Evolutionary conservation across 1,140 invertebrate genomes (phyloP).

Genomic region (Atta colombica): DNA sequence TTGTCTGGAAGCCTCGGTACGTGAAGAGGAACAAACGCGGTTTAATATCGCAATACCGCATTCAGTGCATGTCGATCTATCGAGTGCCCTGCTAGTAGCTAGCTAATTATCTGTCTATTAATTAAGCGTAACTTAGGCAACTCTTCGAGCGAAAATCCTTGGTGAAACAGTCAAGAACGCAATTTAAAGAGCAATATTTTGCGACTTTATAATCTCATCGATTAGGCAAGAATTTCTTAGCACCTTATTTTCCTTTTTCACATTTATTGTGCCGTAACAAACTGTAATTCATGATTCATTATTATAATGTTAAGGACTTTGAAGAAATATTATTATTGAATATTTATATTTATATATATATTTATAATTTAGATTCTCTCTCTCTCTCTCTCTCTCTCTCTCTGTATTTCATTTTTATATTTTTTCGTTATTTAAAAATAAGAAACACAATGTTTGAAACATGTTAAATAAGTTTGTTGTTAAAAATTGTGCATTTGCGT

Average conservation of each 20-base stretch:
- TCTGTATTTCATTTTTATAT: not conserved
- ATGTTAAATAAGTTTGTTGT: not conserved
- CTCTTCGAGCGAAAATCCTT: conserved; percentile 19
- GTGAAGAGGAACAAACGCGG: conserved; percentile 9
- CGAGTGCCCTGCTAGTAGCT: not conserved
- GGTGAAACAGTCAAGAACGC: not conserved
- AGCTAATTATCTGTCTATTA: conserved; percentile 18
- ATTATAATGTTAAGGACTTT: not conserved
- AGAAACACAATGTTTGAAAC: not conserved
- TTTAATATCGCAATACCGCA: not conserved
- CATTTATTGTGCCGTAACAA: not conserved
- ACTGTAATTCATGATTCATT: not conserved
- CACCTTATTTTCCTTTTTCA: not conserved
- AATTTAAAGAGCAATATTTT: not conserved
- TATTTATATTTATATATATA: no score
- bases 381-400: no score
- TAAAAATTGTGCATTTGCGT: not conserved
- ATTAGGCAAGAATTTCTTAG: not conserved
- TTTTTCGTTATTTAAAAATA: conserved; percentile 2
- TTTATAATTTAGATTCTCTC: no score
- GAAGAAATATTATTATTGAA: not conserved
- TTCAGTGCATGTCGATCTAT: conserved; percentile 4
- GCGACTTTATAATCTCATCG: not conserved
- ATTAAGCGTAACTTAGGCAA: conserved; percentile 33
- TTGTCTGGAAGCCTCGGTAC: conserved; percentile 10